Conservation (phyloP, 2,888 invertebrate genomes). For the Drosophila peninsularis region DNA sequence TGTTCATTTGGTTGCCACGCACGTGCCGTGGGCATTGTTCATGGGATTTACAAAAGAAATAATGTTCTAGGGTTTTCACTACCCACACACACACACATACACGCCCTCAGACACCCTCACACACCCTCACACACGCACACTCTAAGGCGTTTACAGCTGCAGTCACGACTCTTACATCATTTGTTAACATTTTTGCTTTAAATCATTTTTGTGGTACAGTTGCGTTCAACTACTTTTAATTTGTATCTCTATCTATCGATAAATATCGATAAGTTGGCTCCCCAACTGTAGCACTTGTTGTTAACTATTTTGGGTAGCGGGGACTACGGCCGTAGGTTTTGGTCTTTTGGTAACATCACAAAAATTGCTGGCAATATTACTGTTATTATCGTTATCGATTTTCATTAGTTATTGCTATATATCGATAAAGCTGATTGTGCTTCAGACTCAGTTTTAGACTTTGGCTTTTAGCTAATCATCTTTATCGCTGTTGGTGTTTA, state of each 20-base stretch:
- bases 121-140: neutral
- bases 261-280: too few species aligned
- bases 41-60: conserved; percentile 56
- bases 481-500: too few species aligned
- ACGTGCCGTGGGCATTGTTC: conserved; percentile 65
- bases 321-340: too few species aligned
- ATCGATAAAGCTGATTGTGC: too few species aligned
- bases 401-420: too few species aligned
- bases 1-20: conserved; percentile 54
- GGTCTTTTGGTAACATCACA: too few species aligned
- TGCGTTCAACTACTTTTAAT: neutral
- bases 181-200: neutral
- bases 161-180: conserved; percentile 8
- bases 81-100: conserved; percentile 1
- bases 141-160: neutral
- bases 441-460: too few species aligned
- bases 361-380: too few species aligned
- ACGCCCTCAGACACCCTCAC: neutral
- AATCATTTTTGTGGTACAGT: neutral
- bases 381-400: too few species aligned
- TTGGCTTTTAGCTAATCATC: too few species aligned
- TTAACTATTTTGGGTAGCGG: too few species aligned
- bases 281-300: too few species aligned
- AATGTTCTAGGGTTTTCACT: conserved; percentile 39
- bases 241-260: conserved; percentile 9